phyloP scores from a whole-genome alignment of 2,888 invertebrate genomes.

The Panopea generosa region DNA sequence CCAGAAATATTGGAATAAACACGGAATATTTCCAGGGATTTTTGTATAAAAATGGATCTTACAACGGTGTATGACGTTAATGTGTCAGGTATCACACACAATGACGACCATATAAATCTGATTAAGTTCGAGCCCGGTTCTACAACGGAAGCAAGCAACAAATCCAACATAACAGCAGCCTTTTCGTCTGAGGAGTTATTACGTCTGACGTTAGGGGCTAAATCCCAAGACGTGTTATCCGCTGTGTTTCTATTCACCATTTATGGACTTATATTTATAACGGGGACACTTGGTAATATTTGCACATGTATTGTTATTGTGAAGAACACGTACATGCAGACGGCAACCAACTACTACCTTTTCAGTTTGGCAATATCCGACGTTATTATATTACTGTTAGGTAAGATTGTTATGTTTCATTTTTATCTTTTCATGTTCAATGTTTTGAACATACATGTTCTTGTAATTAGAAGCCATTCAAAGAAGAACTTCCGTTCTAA shows the following conservation, averaged over 20 bases:
- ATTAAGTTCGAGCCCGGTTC: no score
- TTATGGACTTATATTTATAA: conserved; percentile 81
- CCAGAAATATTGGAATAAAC: no score
- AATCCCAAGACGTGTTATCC: conserved; percentile 47
- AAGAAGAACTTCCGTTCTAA: no score
- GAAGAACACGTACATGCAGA: conserved; percentile 92
- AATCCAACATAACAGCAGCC: background rate
- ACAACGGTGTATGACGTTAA: no score
- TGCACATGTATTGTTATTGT: conserved; percentile 95
- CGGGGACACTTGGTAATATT: conserved; percentile 93
- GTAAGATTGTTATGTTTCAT: conserved; percentile 85
- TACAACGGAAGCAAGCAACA: background rate
- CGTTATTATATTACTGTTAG: conserved; percentile 91
- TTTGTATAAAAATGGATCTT: no score
- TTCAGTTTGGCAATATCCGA: conserved; percentile 95
- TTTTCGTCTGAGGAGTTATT: background rate
- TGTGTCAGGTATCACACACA: no score
- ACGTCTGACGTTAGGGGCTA: conserved; percentile 52
- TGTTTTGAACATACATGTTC: no score
- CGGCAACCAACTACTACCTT: conserved; percentile 95
- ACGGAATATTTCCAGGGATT: no score
- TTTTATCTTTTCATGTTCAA: no score
- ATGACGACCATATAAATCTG: no score
- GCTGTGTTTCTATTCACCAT: conserved; percentile 52
- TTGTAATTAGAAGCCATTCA: no score